These are phyloP conservation scores for Nansenia antarctica DNA, from an alignment of 2,113 vertebrate species.

Conservation along the genomic window DNA sequence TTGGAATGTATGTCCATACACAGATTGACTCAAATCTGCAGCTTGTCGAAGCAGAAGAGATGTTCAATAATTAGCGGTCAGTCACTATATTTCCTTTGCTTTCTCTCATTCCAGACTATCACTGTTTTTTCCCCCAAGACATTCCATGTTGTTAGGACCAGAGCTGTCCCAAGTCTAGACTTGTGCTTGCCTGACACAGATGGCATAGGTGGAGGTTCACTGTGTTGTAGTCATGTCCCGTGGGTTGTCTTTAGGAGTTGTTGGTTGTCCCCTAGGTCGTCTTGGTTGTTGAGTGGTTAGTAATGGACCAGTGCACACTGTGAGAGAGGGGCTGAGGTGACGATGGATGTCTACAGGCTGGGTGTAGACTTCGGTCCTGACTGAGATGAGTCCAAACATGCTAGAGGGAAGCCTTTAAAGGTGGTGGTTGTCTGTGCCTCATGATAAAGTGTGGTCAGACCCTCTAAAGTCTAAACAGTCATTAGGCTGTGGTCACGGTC, in stretches of 20 bases:
- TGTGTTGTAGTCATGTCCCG: neutral
- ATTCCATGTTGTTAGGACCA: slow-evolving; percentile 79
- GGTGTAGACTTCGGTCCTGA: neutral
- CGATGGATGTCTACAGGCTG: neutral
- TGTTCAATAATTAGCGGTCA: no score
- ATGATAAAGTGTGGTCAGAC: neutral
- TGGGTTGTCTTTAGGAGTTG: neutral
- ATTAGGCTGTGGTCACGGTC: neutral
- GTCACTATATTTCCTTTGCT: slow-evolving; percentile 17
- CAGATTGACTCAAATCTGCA: slow-evolving; percentile 49
- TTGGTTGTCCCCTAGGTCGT: no score
- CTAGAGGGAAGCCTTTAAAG: neutral
- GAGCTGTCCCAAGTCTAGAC: slow-evolving; percentile 59
- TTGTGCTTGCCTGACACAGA: slow-evolving; percentile 12
- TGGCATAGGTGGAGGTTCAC: slow-evolving; percentile 31
- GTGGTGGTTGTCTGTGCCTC: neutral
- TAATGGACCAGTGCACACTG: slow-evolving; percentile 42
- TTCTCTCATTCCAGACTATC: slow-evolving; percentile 53
- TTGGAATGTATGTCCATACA: slow-evolving; percentile 85
- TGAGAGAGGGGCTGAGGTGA: neutral
- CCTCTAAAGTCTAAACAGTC: neutral
- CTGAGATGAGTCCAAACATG: neutral
- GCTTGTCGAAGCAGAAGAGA: slow-evolving; percentile 18
- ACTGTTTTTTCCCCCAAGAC: slow-evolving; percentile 73
- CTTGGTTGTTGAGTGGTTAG: neutral